Base-by-base conservation (phyloP, 2,888 invertebrate genomes). In the Drosophila kanekoi region DNA sequence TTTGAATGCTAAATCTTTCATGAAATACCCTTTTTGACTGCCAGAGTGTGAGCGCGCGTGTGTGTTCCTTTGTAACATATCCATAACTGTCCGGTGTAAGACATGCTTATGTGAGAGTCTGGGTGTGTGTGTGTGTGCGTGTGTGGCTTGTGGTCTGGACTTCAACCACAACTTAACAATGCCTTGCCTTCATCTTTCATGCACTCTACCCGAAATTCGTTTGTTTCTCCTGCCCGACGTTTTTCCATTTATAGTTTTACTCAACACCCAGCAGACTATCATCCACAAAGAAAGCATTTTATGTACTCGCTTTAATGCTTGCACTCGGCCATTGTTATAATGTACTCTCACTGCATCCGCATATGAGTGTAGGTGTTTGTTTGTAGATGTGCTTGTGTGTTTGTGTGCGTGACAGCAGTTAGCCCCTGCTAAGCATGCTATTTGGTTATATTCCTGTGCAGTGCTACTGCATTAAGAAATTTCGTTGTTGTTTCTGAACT, bases 1-100 rank as follows among this genome's bases (percentile, higher is more conserved):
- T 91, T 91, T 91, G 86, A 91, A 92, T 91, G 91, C 90, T 92
- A 91, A 92, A 92, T 92, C 90, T 91, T 90, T 90, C 89, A 92
- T 91, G 87, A 92, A 92, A 91, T 89, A 71, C 72, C 75, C 79
- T 77, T 75, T 79, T 71, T 71, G 77, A 44, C 74, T 68, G 44
- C 53, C 32, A 45, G 61, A 57, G 37, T 41, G 52, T 53, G 44
- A 40, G 43, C 38, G 45, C 58, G 20, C 35, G 44, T 57, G 40
- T 64, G 54, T 57, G 43, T 45, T 48, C 45, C 57, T 62, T 58
- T 76, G 67, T 52, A 76, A 76, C 68, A 76, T 76, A 74, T 81
- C 77, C 76, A 77, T 68, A 71, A 76, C 85, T 76, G 71, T 78
- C 72, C 69, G 57, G 47, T 52, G 43, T 37, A 41, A 57, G 64